Evolutionary conservation across 1,140 invertebrate species (phyloP).

Genomic region (Agraylea sexmaculata): DNA sequence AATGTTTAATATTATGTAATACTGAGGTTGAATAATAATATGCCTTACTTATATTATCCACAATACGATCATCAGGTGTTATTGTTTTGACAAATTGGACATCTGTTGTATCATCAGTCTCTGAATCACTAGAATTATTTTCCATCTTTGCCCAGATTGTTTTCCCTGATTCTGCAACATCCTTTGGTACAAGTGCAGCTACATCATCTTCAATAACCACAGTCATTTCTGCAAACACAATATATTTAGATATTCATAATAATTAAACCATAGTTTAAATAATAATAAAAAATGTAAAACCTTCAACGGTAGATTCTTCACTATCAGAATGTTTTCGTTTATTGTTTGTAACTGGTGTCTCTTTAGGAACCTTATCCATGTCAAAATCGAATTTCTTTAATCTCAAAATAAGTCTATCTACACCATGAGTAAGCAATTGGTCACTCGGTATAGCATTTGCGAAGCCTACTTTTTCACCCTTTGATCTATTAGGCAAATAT

Average conservation of each 20-base stretch:
- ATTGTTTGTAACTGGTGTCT: conserved; percentile 4
- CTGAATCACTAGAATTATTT: conserved; percentile 29
- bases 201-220: conserved; percentile 11
- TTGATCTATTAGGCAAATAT: conserved; percentile 18
- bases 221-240: conserved; percentile 13
- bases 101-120: conserved; percentile 27
- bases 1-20: neutral
- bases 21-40: conserved; percentile 7
- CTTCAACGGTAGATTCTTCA: conserved; percentile 1
- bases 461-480: conserved; percentile 34
- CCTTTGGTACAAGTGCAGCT: conserved; percentile 13
- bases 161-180: conserved; percentile 25
- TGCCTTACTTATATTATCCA: conserved; percentile 32
- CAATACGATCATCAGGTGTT: conserved; percentile 23
- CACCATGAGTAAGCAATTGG: conserved; percentile 29
- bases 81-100: conserved; percentile 27
- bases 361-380: conserved; percentile 7
- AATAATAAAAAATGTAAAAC: neutral
- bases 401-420: conserved; percentile 30
- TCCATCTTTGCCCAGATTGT: conserved; percentile 27
- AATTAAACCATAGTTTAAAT: conserved; percentile 6
- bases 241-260: conserved; percentile 2
- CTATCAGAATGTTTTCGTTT: conserved; percentile 11
- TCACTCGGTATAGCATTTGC: conserved; percentile 31
- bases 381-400: conserved; percentile 31